Percentiles rank a stretch among this genome's conserved stretches.
Conservation (phyloP, 2,113 vertebrate species). For the cattle (Bos taurus) region DNA sequence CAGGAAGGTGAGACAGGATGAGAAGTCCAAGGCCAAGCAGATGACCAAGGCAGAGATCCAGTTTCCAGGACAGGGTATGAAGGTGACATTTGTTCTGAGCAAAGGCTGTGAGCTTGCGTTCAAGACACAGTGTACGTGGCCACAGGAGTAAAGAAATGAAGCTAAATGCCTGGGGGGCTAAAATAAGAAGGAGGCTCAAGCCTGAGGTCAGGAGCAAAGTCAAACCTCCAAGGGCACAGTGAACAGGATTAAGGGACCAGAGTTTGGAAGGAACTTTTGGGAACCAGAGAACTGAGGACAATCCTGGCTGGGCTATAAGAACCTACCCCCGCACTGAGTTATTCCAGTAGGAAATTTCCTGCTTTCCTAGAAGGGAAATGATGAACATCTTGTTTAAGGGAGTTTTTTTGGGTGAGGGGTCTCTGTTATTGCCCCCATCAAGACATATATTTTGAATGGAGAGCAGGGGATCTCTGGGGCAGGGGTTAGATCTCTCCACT, state of each 20-base stretch:
- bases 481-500: not conserved
- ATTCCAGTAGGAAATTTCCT: not conserved
- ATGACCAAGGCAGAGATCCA: not conserved
- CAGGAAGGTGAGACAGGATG: not conserved
- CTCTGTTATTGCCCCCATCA: no score
- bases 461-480: not conserved
- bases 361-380: no score
- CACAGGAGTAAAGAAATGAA: not conserved
- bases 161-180: no score
- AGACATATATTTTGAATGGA: not conserved
- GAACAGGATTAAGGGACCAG: not conserved
- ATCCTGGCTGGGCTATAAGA: fast-evolving
- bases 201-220: not conserved
- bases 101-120: not conserved
- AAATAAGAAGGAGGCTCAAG: no score
- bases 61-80: not conserved
- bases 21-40: not conserved
- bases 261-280: not conserved
- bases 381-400: no score
- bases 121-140: no score
- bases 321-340: not conserved
- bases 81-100: not conserved
- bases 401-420: not conserved
- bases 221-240: not conserved
- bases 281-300: not conserved